Evolutionary conservation across 1,140 invertebrate genomes (phyloP), one percentile per base, ranked within the genome.

Genomic region (Aphelenchoides besseyi): DNA sequence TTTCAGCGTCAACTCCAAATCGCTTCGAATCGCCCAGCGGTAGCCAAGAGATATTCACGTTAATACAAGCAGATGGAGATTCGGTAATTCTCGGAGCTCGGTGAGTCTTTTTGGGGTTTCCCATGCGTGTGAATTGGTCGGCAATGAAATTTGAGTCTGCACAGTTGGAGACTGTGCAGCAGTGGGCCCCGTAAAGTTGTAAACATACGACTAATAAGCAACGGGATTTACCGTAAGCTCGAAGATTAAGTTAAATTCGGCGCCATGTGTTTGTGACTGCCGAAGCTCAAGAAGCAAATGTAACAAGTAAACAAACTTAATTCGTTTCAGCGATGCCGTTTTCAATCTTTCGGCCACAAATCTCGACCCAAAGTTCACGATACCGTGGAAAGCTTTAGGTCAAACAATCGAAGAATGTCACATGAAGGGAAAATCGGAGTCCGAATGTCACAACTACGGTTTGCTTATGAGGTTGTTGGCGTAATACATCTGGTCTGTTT

Each of bases 371-470:
- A 70, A 79, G 61, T 71, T 75, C 54, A 89, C 91, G 75, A 89
- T 95, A 71, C 90, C 91, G 84, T 95, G 93, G 93, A 88, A 89
- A 77, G 91, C 92, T 72, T 91, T 89, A 26, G 89, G 88, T 70
- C 89, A 91, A 12, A 91, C 93, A 84, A 88, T 89, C 74, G 90
- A 92, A 86, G 86, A 94, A 81, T 95, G 93, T 83, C 88, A 89
- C 73, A 86, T 94, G 77, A 95, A 95, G 85, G 93, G 93, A 57
- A 92, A 92, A 84, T 89, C 88, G 66, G 90, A 91, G 88, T 88
- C 90, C 75, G 91, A 92, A 83, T 97, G 95, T 86, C 94, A 97
- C 87, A 97, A 97, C 87, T 97, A 95, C 86, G 41, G 41, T 48
- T 48, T 48, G 41, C 41, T 48, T 48, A 12, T 23, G 41, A 48